phyloP scores from a whole-genome alignment of 1,140 invertebrate species.

The Apocrypta bakeri region DNA sequence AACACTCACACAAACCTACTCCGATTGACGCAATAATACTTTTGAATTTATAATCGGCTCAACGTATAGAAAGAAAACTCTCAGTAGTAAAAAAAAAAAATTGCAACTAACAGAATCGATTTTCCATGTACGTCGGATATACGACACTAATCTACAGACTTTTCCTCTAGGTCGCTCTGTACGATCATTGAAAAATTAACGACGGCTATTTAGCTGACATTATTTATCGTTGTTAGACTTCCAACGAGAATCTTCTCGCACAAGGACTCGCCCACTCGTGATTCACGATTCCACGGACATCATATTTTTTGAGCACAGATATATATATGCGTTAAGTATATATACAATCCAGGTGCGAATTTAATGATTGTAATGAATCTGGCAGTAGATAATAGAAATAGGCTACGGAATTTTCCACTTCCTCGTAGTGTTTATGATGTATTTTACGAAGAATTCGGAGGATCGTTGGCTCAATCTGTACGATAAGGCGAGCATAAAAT shows the following conservation, averaged over 20 bases:
- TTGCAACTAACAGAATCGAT: not conserved
- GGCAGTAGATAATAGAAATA: not conserved
- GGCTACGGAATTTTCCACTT: constrained; percentile 6
- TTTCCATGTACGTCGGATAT: constrained; percentile 9
- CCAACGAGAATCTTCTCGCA: constrained; percentile 34
- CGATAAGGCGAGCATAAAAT: not conserved
- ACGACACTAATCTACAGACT: constrained; percentile 20
- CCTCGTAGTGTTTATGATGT: not conserved
- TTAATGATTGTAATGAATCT: not conserved
- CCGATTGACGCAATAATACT: not conserved
- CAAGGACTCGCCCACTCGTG: constrained; percentile 33
- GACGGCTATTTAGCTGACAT: constrained; percentile 7
- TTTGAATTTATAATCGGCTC: not conserved
- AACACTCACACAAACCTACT: not conserved
- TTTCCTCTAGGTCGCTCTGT: not conserved
- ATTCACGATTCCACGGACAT: constrained; percentile 27
- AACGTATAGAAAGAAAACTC: not conserved
- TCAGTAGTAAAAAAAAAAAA: not conserved
- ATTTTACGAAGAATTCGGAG: too few relatives aligned
- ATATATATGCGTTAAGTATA: not conserved
- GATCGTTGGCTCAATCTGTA: not conserved
- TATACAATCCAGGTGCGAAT: not conserved
- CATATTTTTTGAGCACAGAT: not conserved
- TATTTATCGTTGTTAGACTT: constrained; percentile 18
- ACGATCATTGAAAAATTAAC: constrained; percentile 47